Base-by-base conservation (phyloP, 2,797 vertebrate genomes). In the Melanogrammus aeglefinus region DNA sequence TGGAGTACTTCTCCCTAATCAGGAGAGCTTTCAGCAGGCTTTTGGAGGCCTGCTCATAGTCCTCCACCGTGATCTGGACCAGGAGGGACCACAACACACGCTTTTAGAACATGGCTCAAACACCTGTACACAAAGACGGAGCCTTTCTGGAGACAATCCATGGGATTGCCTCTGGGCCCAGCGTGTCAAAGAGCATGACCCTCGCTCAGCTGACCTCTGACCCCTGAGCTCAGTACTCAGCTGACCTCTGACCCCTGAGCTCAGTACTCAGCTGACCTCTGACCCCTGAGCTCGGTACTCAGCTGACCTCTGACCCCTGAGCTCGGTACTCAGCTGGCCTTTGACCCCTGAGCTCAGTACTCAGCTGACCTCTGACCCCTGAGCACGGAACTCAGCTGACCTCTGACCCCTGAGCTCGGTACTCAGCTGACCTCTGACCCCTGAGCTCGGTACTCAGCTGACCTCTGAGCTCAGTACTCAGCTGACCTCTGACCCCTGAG, bases 1-100 rank as follows among this genome's bases (percentile, higher is more conserved):
- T 95, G 0, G 94, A 95, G 78, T 99, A 99, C 84, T 98, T 99
- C 88, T 99, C 97, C 79, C 98, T 92, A 88, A 98, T 98, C 79
- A 94, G 88, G 36, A 99, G 91, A 4, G 97, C 97, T 81, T 93
- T 95, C 24, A 96, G 92, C 77, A 99, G 93, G 82, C 94, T 95
- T 74, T 94, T 94, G 51, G 96, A 94, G 18, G 98, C 97, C 88
- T 96, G 96, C 83, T 98, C 97, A 29, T 99, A 99, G 91, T 99
- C 97, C 79, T 99, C 98, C 27, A 99, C 94, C 1, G 97, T 98
- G 89, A 98, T 94, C 98, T 99, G 91, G 4, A 78, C 7, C 24
- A 69, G 7, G 63, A 9, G 3, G 57, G 57, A 9, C 80, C n/a
- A 21, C n/a, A 24, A 36, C 21, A 73, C 21, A 18, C 2, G 29